Evolutionary conservation across 2,113 vertebrate genomes (phyloP).

Genomic region (Mionectes macconnelli): DNA sequence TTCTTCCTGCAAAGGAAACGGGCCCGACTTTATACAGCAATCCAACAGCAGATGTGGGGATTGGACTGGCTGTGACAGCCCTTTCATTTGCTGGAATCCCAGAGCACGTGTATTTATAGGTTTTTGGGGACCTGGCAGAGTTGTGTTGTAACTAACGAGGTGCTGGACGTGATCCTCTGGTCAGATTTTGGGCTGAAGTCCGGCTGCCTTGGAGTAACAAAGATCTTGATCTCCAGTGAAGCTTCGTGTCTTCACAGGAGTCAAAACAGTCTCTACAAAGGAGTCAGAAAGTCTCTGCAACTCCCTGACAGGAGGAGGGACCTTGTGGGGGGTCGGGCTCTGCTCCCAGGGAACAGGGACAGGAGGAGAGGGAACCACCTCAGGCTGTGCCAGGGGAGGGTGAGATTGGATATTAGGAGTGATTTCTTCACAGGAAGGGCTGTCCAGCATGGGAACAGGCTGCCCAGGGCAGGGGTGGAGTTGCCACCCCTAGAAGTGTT

Average conservation of each 20-base stretch:
- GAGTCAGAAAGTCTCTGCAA: neutral
- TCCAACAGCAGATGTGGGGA: neutral
- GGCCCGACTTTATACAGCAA: neutral
- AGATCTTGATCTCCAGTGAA: neutral
- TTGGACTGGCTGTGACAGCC: neutral
- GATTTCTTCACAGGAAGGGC: neutral
- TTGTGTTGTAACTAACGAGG: neutral
- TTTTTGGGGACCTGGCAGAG: neutral
- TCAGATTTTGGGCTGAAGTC: neutral
- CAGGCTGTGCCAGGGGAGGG: neutral
- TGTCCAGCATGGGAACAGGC: no score
- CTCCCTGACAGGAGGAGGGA: neutral
- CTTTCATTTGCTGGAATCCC: neutral
- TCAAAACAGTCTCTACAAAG: neutral
- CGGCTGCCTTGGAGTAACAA: neutral
- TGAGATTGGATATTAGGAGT: no score
- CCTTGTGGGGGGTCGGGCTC: neutral
- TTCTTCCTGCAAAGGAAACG: slow-evolving; percentile 76
- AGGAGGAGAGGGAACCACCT: neutral
- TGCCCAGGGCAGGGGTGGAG: neutral
- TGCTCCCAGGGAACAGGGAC: neutral
- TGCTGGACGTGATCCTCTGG: neutral
- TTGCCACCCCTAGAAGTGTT: neutral
- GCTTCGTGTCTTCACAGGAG: neutral
- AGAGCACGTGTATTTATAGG: neutral